Conservation (phyloP, 2,888 invertebrate genomes). For the Mythimna pallens region DNA sequence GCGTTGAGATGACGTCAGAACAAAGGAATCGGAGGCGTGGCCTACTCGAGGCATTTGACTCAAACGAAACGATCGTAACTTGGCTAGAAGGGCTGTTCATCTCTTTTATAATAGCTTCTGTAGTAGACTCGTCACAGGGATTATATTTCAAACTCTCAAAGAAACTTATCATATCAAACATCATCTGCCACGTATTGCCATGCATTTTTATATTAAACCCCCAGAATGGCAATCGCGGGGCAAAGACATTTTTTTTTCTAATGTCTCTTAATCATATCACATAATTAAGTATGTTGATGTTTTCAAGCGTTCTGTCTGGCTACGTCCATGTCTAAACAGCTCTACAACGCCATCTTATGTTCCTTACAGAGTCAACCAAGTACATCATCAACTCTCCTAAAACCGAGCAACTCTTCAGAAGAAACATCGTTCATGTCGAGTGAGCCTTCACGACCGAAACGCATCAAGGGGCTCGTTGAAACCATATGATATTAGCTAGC, state of each 20-base stretch:
- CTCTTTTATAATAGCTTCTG: neutral
- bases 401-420: conserved; percentile 89
- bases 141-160: neutral
- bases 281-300: neutral
- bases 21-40: too few species aligned
- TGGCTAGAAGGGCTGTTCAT: neutral
- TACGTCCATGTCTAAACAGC: conserved; percentile 16
- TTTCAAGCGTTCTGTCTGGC: conserved; percentile 22
- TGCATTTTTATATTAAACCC: neutral
- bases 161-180: neutral
- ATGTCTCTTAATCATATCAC: neutral
- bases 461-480: conserved; percentile 90
- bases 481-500: conserved; percentile 90
- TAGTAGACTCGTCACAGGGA: neutral
- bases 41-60: too few species aligned
- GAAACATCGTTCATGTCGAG: conserved; percentile 95
- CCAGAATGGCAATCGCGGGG: neutral
- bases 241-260: neutral
- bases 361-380: conserved; percentile 77
- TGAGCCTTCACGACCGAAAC: conserved; percentile 88
- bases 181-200: neutral
- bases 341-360: neutral
- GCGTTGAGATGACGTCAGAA: too few species aligned
- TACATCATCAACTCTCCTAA: conserved; percentile 75
- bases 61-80: too few species aligned